phyloP scores from a whole-genome alignment of 2,113 vertebrate genomes.

The Vulpes ferrilata region DNA sequence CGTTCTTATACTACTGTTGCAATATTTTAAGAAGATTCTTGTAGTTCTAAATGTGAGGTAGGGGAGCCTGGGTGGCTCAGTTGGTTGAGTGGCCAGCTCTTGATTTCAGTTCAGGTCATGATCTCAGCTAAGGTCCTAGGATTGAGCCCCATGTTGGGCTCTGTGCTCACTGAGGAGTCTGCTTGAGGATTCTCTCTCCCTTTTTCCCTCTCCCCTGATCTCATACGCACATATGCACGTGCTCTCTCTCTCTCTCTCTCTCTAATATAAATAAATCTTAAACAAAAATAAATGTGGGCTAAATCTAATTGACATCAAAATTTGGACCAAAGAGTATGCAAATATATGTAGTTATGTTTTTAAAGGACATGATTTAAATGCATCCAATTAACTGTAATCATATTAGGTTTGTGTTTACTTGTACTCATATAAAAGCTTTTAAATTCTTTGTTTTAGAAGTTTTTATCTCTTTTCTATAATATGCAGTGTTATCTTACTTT shows the following conservation, averaged over 20 bases:
- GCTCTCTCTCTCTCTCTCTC: not conserved
- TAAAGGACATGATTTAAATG: not conserved
- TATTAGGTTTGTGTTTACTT: not conserved
- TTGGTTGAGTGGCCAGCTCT: not conserved
- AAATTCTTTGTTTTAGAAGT: not conserved
- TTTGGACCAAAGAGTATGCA: not conserved
- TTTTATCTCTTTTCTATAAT: not conserved
- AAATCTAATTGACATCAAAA: not conserved
- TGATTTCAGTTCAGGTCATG: not conserved
- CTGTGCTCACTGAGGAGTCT: not conserved
- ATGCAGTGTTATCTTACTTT: not conserved
- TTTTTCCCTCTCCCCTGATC: not conserved
- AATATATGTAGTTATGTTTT: not conserved
- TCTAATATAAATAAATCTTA: not conserved
- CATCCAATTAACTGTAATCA: not conserved
- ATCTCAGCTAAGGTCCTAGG: not conserved
- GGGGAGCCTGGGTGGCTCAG: not conserved
- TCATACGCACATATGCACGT: no score
- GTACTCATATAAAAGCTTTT: not conserved
- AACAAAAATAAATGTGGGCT: not conserved
- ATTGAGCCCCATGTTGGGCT: not conserved
- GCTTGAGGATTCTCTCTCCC: not conserved
- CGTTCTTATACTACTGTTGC: not conserved
- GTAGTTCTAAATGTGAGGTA: not conserved
- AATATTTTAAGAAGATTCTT: not conserved